Evolutionary conservation across 2,797 vertebrate genomes (phyloP).

Genomic region (Alosa sapidissima): DNA sequence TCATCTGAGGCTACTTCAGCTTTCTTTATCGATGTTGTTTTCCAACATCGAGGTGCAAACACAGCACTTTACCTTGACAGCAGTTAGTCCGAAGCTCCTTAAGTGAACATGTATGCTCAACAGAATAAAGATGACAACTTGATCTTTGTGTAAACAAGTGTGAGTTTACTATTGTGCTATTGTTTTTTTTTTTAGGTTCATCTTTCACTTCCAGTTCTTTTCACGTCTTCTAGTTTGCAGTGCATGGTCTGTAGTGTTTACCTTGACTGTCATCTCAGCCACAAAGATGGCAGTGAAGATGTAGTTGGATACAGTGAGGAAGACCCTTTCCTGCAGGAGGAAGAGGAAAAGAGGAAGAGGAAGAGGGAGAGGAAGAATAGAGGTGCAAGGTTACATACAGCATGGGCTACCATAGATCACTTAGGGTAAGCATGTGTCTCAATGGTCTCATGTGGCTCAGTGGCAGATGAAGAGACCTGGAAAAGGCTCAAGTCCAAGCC

Average conservation of each 20-base stretch:
- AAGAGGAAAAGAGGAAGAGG: slow-evolving; percentile 7
- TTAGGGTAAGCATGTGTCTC: neutral
- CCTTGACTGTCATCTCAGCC: slow-evolving; percentile 90
- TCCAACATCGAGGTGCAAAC: neutral
- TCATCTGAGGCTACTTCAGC: neutral
- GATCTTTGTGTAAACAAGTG: neutral
- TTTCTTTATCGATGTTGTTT: neutral
- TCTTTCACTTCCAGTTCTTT: neutral
- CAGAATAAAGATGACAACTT: neutral
- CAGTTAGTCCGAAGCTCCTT: neutral
- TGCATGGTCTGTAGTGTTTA: slow-evolving; percentile 52
- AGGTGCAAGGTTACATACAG: neutral
- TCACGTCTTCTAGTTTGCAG: neutral
- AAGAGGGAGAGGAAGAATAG: neutral
- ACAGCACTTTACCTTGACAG: neutral
- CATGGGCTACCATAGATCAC: neutral
- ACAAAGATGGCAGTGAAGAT: slow-evolving; percentile 90
- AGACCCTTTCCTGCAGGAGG: slow-evolving; percentile 78
- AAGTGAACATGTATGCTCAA: neutral
- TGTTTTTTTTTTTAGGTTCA: neutral
- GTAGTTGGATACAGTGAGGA: slow-evolving; percentile 89
- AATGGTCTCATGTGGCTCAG: no score
- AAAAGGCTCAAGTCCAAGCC: no score
- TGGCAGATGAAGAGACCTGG: no score
- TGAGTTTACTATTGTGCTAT: neutral